These are phyloP conservation scores for Aphidius colemani DNA, from an alignment of 2,888 invertebrate genomes.

Conservation along the genomic window DNA sequence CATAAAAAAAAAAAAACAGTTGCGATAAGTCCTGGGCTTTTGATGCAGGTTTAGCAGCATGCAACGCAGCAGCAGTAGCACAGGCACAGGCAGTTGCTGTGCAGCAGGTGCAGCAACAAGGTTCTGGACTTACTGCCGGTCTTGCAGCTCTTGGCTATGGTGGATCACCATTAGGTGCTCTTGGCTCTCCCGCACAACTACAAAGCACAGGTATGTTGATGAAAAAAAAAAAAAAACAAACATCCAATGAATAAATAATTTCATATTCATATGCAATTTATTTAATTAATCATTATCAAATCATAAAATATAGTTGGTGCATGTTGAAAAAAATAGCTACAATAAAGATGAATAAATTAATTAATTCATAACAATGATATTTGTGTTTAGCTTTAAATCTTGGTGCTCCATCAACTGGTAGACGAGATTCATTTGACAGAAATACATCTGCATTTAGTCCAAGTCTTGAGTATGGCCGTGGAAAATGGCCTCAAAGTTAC, in stretches of 20 bases:
- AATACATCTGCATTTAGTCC: conserved; percentile 79
- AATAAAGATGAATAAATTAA: not conserved
- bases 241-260: too few species aligned
- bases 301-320: not conserved
- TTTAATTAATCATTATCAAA: conserved; percentile 4
- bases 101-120: conserved; percentile 59
- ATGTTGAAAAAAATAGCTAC: not conserved
- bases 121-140: conserved; percentile 58
- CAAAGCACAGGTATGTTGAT: conserved; percentile 56
- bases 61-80: conserved; percentile 62
- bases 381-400: conserved; percentile 58
- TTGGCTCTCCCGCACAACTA: conserved; percentile 59
- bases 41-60: conserved; percentile 67
- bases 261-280: not conserved
- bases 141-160: conserved; percentile 58
- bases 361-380: conserved; percentile 14
- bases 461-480: conserved; percentile 71
- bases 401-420: conserved; percentile 68
- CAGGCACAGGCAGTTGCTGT: conserved; percentile 59
- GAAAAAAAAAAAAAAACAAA: conserved; percentile 3
- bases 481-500: conserved; percentile 66
- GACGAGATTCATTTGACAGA: conserved; percentile 79
- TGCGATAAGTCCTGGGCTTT: conserved; percentile 34
- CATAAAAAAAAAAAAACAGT: conserved; percentile 34
- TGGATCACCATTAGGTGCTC: conserved; percentile 58